Evolutionary conservation across 2,888 invertebrate species (phyloP).

Genomic region (Xestia c-nigrum): DNA sequence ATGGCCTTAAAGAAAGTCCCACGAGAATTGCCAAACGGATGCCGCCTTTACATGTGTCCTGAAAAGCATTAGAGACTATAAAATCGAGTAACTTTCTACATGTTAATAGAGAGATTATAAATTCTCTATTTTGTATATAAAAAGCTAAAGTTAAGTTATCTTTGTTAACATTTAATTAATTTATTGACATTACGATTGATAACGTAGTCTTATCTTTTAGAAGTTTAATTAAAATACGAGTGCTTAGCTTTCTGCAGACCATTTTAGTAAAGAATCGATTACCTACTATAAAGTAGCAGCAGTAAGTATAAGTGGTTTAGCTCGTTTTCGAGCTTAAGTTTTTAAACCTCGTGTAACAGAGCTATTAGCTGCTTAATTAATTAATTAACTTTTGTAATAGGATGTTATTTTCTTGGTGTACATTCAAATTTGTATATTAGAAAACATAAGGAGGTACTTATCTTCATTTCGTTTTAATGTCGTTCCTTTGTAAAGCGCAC

Average conservation of each 20-base stretch:
- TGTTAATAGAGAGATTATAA: not conserved
- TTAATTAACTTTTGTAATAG: slow-evolving; percentile 10
- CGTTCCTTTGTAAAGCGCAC: not conserved
- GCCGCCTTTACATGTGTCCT: not conserved
- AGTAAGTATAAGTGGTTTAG: no score
- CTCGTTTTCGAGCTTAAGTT: not conserved
- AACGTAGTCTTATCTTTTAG: not conserved
- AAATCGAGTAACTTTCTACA: slow-evolving; percentile 1
- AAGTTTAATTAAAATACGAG: not conserved
- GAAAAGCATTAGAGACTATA: slow-evolving; percentile 11
- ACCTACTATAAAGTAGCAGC: no score
- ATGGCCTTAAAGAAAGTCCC: no score
- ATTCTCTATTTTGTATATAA: not conserved
- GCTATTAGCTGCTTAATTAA: not conserved
- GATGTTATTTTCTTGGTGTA: not conserved
- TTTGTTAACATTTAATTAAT: not conserved
- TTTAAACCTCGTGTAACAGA: not conserved
- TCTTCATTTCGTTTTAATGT: not conserved
- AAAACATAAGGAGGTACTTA: not conserved
- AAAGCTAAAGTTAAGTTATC: not conserved
- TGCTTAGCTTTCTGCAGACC: not conserved
- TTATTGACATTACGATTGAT: not conserved
- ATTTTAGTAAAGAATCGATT: not conserved
- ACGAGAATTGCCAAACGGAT: not conserved
- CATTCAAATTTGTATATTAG: not conserved